These are phyloP conservation scores for Argyresthia goedartella DNA, from an alignment of 2,888 invertebrate species.

Conservation along the genomic window DNA sequence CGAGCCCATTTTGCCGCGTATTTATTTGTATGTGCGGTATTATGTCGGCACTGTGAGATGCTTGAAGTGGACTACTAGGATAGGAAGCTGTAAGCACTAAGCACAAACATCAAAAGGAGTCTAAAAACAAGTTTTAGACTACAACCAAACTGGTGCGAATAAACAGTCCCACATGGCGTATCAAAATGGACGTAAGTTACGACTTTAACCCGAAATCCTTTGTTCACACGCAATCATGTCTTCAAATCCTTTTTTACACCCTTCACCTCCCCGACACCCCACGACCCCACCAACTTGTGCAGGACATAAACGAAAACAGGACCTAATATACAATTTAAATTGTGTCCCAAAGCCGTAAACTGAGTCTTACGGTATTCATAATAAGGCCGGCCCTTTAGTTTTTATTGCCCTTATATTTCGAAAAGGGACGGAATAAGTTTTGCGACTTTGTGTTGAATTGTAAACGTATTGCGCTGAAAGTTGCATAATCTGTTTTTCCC, in stretches of 20 bases:
- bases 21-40: background rate
- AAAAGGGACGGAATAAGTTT: conserved; percentile 3
- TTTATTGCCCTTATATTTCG: conserved; percentile 34
- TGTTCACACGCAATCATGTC: background rate
- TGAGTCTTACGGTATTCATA: conserved; percentile 25
- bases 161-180: background rate
- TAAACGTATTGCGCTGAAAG: too few relatives aligned
- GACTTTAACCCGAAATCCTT: background rate
- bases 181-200: background rate
- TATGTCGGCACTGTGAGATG: too few relatives aligned
- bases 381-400: conserved; percentile 30
- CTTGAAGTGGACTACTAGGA: too few relatives aligned
- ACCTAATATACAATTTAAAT: conserved; percentile 56
- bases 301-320: conserved; percentile 23
- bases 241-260: too few relatives aligned
- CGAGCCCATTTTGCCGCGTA: background rate
- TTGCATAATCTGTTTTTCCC: background rate
- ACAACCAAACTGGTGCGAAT: background rate
- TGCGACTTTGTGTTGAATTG: background rate
- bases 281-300: conserved; percentile 16
- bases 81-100: too few relatives aligned
- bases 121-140: background rate
- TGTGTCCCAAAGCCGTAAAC: conserved; percentile 39
- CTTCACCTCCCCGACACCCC: too few relatives aligned
- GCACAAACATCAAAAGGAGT: too few relatives aligned